These are phyloP conservation scores for Bembecia ichneumoniformis DNA, from an alignment of 2,888 invertebrate genomes.

Conservation along the genomic window DNA sequence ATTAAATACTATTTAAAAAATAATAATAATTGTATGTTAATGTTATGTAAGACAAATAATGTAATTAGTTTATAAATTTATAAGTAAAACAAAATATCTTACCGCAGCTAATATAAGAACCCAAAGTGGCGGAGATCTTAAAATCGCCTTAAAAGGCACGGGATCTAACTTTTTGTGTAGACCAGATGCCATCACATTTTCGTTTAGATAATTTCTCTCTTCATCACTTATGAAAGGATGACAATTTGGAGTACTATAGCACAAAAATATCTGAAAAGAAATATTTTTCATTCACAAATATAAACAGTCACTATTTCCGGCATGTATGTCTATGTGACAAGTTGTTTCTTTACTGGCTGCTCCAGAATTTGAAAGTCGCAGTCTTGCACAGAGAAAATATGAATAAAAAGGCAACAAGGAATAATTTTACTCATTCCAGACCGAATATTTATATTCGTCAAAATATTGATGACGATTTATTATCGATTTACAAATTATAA, in stretches of 20 bases:
- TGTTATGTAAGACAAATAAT: no score
- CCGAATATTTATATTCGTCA: no score
- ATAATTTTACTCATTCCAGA: no score
- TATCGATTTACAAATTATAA: no score
- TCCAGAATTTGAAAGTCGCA: not conserved
- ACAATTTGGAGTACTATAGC: conserved; percentile 60
- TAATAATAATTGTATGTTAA: no score
- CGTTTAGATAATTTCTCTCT: conserved; percentile 58
- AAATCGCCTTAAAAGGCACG: conserved; percentile 78
- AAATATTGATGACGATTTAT: no score
- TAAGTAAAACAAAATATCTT: conserved; percentile 33
- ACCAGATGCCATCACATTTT: conserved; percentile 67
- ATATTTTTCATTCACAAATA: no score
- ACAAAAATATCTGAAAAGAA: conserved; percentile 41
- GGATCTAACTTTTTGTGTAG: conserved; percentile 69
- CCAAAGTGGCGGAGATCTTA: conserved; percentile 77
- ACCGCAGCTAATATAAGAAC: conserved; percentile 79
- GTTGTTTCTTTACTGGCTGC: not conserved
- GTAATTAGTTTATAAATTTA: no score
- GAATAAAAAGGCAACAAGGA: no score
- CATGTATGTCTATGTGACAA: conserved; percentile 1
- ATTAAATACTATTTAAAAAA: no score
- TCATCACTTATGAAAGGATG: conserved; percentile 70
- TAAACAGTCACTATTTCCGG: not conserved
- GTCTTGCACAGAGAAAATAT: no score